A percentile compares a stretch with the other conserved stretches of the same genome.
Conservation (phyloP, 2,113 vertebrate species). For the Ginglymostoma cirratum region DNA sequence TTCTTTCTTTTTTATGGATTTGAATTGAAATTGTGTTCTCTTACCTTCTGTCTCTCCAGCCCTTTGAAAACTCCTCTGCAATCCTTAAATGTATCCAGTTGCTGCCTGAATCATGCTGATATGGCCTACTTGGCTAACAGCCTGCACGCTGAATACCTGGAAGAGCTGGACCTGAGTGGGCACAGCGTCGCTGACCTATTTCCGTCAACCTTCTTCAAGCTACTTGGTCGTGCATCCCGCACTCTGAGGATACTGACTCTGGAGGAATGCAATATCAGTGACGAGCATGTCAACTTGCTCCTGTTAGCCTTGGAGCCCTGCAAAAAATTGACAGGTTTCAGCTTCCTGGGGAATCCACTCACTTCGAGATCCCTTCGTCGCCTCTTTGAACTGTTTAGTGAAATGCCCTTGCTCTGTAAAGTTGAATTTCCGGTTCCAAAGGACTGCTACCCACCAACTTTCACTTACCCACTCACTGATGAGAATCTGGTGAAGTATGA, state of each 20-base stretch:
- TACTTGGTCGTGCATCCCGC: slow-evolving; percentile 68
- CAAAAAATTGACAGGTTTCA: slow-evolving; percentile 66
- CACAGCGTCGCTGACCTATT: slow-evolving; percentile 66
- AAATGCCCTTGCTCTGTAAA: slow-evolving; percentile 63
- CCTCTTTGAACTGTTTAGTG: slow-evolving; percentile 64
- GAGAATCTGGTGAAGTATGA: slow-evolving; percentile 62
- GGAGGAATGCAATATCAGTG: slow-evolving; percentile 79
- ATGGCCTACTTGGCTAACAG: slow-evolving; percentile 84
- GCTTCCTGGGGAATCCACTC: slow-evolving; percentile 81
- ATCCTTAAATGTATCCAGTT: slow-evolving; percentile 78
- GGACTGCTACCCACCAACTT: slow-evolving; percentile 75
- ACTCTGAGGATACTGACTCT: slow-evolving; percentile 65
- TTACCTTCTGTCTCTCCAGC: slow-evolving; percentile 52
- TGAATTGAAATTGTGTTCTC: background rate
- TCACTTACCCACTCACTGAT: slow-evolving; percentile 76
- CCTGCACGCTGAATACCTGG: slow-evolving; percentile 68
- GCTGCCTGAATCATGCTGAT: slow-evolving; percentile 69
- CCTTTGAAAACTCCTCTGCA: slow-evolving; percentile 74
- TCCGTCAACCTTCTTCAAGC: slow-evolving; percentile 68
- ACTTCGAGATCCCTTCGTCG: slow-evolving; percentile 58
- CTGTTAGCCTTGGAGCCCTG: slow-evolving; percentile 63
- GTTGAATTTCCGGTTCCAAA: slow-evolving; percentile 82
- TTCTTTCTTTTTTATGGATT: background rate
- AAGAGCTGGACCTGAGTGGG: slow-evolving; percentile 79
- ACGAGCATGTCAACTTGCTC: slow-evolving; percentile 64